These are phyloP conservation scores for Holocentrus rufus DNA, from an alignment of 2,797 vertebrate genomes.

Conservation along the genomic window DNA sequence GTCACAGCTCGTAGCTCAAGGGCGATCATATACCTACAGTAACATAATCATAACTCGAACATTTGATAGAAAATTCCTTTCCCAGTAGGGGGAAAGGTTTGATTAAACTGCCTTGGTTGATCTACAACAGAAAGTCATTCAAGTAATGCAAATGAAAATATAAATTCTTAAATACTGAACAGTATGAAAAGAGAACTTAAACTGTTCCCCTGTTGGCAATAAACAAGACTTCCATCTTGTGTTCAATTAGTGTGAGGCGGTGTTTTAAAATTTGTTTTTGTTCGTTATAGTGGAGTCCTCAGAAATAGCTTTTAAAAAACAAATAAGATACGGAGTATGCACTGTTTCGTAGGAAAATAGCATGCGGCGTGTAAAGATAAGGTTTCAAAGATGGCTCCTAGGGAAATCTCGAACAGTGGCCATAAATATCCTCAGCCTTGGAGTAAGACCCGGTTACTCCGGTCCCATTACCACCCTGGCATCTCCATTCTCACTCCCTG, in stretches of 20 bases:
- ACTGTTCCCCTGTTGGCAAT: no score
- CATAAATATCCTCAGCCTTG: slow-evolving; percentile 50
- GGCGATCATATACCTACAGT: slow-evolving; percentile 44
- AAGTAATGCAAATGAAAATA: slow-evolving; percentile 23
- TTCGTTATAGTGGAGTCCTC: slow-evolving; percentile 8
- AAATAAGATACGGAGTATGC: no score
- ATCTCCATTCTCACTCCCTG: slow-evolving; percentile 56
- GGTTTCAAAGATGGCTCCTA: neutral
- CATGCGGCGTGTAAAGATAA: slow-evolving; percentile 29
- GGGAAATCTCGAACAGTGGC: slow-evolving; percentile 28
- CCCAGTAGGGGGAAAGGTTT: slow-evolving; percentile 39
- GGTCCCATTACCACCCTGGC: slow-evolving; percentile 62
- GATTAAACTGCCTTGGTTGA: slow-evolving; percentile 17
- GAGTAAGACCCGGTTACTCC: slow-evolving; percentile 53
- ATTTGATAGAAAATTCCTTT: slow-evolving; percentile 30
- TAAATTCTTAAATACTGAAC: neutral
- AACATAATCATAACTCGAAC: slow-evolving; percentile 22
- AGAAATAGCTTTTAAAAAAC: slow-evolving; percentile 8
- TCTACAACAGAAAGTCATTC: slow-evolving; percentile 16
- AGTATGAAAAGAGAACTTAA: no score
- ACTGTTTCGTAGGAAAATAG: slow-evolving; percentile 16
- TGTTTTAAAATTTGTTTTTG: slow-evolving; percentile 12
- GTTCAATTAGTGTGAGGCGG: slow-evolving; percentile 2
- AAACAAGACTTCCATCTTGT: no score
- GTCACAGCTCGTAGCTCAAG: slow-evolving; percentile 41